phyloP scores from a whole-genome alignment of 2,888 invertebrate species.

The Linnaemya tessellans region DNA sequence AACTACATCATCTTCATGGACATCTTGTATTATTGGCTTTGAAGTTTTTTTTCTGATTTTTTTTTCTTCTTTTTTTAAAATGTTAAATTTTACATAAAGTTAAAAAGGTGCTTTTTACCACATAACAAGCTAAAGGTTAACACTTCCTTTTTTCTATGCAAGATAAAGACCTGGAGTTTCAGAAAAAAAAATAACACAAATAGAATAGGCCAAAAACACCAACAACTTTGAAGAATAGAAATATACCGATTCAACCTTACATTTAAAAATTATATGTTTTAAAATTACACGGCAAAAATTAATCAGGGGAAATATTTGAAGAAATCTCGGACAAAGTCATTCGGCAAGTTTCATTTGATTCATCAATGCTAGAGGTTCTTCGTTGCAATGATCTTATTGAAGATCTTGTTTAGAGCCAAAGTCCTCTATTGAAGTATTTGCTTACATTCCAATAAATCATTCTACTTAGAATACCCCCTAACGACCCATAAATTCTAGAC shows the following conservation, averaged over 20 bases:
- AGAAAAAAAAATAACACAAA: slow-evolving; percentile 4
- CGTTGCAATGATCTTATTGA: no score
- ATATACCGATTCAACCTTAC: slow-evolving; percentile 49
- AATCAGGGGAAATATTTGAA: neutral
- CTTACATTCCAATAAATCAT: no score
- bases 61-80: slow-evolving; percentile 10
- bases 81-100: slow-evolving; percentile 50
- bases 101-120: slow-evolving; percentile 63
- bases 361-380: no score
- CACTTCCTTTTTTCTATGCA: slow-evolving; percentile 72
- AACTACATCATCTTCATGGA: slow-evolving; percentile 62
- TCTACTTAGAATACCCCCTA: no score
- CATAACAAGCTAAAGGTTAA: slow-evolving; percentile 74
- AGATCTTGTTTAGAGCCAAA: no score
- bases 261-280: slow-evolving; percentile 36
- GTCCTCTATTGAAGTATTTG: no score
- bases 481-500: no score
- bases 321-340: no score
- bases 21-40: slow-evolving; percentile 43
- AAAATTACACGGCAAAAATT: slow-evolving; percentile 23
- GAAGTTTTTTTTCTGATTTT: neutral
- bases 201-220: slow-evolving; percentile 39
- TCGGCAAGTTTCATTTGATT: no score
- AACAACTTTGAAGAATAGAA: slow-evolving; percentile 42
- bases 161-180: neutral